Base-by-base conservation (phyloP, 2,113 vertebrate genomes). In the Tragelaphus strepsiceros region DNA sequence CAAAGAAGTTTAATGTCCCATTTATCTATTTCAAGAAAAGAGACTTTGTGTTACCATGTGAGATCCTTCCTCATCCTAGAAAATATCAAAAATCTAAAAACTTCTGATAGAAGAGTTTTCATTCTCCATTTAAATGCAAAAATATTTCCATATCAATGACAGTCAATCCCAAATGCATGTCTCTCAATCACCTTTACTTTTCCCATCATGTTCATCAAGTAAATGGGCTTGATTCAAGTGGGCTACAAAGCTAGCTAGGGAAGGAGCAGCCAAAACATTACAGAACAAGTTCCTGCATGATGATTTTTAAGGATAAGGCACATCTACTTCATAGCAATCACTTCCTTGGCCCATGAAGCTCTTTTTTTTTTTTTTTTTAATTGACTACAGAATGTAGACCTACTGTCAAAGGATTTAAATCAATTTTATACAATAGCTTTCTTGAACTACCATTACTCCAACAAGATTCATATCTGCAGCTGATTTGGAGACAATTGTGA, bases 401-500 rank as follows among this genome's bases (percentile, higher is more conserved):
- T 67, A 77, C 91, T 91, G 94, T 93, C 88, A 97, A 81, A 94
- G 91, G 62, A 86, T 97, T 97, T 96, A 91, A 98, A 96, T 97
- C 77, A 94, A 81, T 96, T 97, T 98, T 95, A 90, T 90, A 89
- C 67, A 98, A 93, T 93, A 51, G 5, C 64, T 64, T 93, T 94
- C 85, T 97, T 90, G n/a, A 97, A 89, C 77, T 95, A 86, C 89
- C 94, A 95, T 98, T 97, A 89, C 89, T 97, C 35, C 85, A 94
- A 94, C 22, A 80, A 95, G 86, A 97, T 96, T 96, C 92, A 90
- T 98, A 97, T 95, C 91, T 98, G 62, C 58, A 95, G 77, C 78
- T 88, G 82, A 97, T 98, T 96, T 97, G 56, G 58, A 97, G n/a
- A 96, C 71, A 95, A 98, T 74, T 96, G 95, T 94, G 78, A 97